Evolutionary conservation across 1,140 invertebrate genomes (phyloP), one percentile per base, ranked within the genome.

Genomic region (Ips typographus): DNA sequence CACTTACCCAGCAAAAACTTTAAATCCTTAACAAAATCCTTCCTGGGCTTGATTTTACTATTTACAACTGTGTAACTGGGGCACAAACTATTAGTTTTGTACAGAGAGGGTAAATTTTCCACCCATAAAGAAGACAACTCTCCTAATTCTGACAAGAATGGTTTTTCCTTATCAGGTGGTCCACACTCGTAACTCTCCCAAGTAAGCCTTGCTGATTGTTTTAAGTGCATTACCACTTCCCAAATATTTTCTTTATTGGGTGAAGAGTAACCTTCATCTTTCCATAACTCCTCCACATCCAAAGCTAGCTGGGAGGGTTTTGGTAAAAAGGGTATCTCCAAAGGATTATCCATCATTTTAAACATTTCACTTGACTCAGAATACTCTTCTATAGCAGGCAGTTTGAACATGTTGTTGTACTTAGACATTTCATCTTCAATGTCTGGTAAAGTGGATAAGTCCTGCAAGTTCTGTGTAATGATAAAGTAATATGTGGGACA

Each of bases 171-270:
- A 39, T 73, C 70, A 36, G 76, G 72, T 38, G 71, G 70, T 6
- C 70, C 52, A 63, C 72, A 72, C 2, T 76, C 78, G 53, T 76
- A 75, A 37, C 56, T 62, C 56, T 80, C 79, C 79, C 79, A 80
- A 47, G 65, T 79, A 57, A 68, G 73, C 36, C 73, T 71, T 43
- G 72, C 55, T 58, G 63, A 70, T 53, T 71, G 73, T 55, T 56
- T 49, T 5, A 71, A 59, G 68, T 68, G 74, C 1, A 71, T 71
- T 2, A 67, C 75, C 1, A 73, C 49, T 58, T 78, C 77, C 78
- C 78, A 79, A 55, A 80, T 74, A 72, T 74, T 73, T 44, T 71
- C 65, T 42, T 64, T 68, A n/a, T 68, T 40, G 53, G 73, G 71
- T 43, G 67, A 75, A 56, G 60, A 63, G 57, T 76, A 72, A 40